phyloP scores from a whole-genome alignment of 1,140 invertebrate species.

The Drosophila rufa region DNA sequence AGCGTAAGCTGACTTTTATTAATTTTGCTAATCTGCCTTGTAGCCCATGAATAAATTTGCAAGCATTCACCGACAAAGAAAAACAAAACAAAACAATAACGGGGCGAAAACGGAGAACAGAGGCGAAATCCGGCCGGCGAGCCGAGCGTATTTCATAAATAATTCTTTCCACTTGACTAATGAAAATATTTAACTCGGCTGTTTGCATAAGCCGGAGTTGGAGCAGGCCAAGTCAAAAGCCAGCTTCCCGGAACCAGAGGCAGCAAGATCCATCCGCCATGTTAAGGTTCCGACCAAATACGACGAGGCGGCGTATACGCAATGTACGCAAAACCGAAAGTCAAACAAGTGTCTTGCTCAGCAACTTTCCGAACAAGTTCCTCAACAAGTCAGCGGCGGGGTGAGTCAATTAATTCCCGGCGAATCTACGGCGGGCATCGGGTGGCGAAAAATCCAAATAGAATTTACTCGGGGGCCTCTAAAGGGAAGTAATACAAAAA shows the following conservation, averaged over 20 bases:
- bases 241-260: constrained; percentile 20
- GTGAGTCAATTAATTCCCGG: constrained; percentile 78
- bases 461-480: constrained; percentile 30
- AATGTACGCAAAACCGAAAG: constrained; percentile 55
- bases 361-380: constrained; percentile 55
- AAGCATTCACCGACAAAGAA: constrained; percentile 31
- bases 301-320: constrained; percentile 56
- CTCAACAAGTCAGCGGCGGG: constrained; percentile 58
- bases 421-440: constrained; percentile 61
- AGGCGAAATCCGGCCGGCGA: constrained; percentile 26
- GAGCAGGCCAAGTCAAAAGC: not conserved
- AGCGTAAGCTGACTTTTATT: constrained; percentile 72
- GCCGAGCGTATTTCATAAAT: constrained; percentile 67
- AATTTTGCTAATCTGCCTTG: constrained; percentile 72
- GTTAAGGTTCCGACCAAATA: constrained; percentile 55
- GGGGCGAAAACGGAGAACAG: constrained; percentile 21
- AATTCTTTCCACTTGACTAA: constrained; percentile 78
- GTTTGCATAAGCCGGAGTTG: constrained; percentile 61
- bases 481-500: constrained; percentile 20
- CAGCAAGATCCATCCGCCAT: constrained; percentile 14
- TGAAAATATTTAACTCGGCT: constrained; percentile 74
- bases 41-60: constrained; percentile 73
- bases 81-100: constrained; percentile 36
- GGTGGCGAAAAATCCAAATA: constrained; percentile 34
- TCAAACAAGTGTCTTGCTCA: constrained; percentile 63